Evolutionary conservation across 2,113 vertebrate species (phyloP).

Genomic region (Neofelis nebulosa): DNA sequence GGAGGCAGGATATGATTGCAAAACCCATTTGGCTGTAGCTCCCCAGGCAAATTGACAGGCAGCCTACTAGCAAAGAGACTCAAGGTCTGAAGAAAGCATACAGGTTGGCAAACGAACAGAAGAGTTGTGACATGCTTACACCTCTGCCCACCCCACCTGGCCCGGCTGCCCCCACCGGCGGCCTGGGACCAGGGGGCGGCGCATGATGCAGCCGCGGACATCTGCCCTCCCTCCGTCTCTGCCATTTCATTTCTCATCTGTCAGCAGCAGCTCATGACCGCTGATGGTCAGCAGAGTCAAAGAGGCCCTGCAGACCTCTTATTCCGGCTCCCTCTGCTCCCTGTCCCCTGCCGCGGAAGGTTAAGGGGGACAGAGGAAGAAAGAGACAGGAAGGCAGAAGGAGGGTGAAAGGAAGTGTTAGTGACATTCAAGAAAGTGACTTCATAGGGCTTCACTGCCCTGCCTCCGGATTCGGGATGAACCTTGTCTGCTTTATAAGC

Average conservation of each 20-base stretch:
- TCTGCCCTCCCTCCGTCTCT: neutral
- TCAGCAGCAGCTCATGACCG: neutral
- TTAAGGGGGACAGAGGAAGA: neutral
- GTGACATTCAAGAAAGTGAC: conserved; percentile 37
- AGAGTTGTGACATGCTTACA: neutral
- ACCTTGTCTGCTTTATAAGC: neutral
- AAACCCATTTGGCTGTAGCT: conserved; percentile 23
- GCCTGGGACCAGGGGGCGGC: neutral
- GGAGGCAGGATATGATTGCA: neutral
- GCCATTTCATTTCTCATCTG: conserved; percentile 22
- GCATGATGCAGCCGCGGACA: neutral
- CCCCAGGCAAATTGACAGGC: neutral
- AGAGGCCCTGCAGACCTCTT: neutral
- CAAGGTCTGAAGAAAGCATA: neutral
- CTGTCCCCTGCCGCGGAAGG: neutral
- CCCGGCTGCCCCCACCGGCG: rapidly evolving
- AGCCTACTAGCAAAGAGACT: neutral
- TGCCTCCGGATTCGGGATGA: neutral
- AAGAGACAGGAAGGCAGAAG: neutral
- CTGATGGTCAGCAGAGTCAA: conserved; percentile 52
- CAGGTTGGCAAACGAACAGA: neutral
- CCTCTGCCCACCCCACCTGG: neutral
- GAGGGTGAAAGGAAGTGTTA: conserved; percentile 31
- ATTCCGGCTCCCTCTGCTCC: neutral
- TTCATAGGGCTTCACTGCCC: neutral